These are phyloP conservation scores for Trinorchestia longiramus DNA, from an alignment of 1,140 invertebrate species.

Conservation along the genomic window DNA sequence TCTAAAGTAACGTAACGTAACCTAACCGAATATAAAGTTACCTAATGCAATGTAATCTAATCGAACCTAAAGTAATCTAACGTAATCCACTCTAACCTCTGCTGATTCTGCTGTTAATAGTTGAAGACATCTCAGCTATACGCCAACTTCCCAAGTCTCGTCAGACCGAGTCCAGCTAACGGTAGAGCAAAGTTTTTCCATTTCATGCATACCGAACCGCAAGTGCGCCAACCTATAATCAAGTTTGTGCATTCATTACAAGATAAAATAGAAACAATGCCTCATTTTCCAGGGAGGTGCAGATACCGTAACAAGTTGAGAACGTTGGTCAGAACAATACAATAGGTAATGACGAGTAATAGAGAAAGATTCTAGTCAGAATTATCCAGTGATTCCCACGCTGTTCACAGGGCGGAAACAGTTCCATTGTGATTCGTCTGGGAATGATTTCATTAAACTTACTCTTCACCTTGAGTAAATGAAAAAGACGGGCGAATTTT, in stretches of 20 bases:
- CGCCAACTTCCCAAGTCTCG: not conserved
- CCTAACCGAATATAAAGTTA: no score
- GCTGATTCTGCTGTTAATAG: no score
- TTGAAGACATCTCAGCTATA: not conserved
- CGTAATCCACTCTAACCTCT: no score
- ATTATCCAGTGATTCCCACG: not conserved
- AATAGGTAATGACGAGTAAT: slow-evolving; percentile 7
- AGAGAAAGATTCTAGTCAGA: not conserved
- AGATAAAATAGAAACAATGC: not conserved
- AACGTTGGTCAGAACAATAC: not conserved
- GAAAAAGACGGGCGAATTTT: not conserved
- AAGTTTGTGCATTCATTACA: not conserved
- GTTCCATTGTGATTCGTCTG: slow-evolving; percentile 7
- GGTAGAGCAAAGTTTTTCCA: not conserved
- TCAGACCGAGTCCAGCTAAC: not conserved
- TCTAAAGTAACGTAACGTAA: no score
- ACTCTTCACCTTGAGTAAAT: not conserved
- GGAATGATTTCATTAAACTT: slow-evolving; percentile 20
- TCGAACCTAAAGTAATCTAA: no score
- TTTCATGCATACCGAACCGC: not conserved
- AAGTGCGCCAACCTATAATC: not conserved
- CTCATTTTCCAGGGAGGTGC: not conserved
- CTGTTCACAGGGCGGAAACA: not conserved
- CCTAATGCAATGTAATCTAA: no score
- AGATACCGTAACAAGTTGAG: not conserved